Evolutionary conservation across 1,140 invertebrate species (phyloP).

Genomic region (Calliopsis andreniformis): DNA sequence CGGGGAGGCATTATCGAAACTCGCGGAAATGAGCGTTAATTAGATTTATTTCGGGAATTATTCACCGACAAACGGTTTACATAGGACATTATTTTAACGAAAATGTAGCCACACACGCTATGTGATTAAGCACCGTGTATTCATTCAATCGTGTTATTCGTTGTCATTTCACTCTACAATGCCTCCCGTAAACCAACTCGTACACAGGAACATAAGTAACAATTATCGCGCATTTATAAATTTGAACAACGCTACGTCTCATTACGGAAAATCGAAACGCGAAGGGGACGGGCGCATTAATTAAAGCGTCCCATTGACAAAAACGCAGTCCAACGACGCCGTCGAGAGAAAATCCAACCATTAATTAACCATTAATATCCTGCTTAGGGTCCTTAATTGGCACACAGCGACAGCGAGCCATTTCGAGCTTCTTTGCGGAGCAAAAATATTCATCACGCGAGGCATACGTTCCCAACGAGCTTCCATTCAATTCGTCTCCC

Average conservation of each 20-base stretch:
- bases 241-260: conserved; percentile 10
- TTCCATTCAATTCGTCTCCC: not conserved
- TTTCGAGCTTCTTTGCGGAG: too few species aligned
- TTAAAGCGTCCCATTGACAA: conserved; percentile 5
- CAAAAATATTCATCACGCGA: conserved; percentile 6
- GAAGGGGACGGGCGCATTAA: too few species aligned
- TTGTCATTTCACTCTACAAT: conserved; percentile 8
- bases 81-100: conserved; percentile 13
- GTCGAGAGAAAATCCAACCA: not conserved
- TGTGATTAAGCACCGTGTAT: conserved; percentile 8
- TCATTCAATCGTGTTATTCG: not conserved
- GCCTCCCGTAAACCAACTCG: not conserved
- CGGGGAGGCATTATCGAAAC: too few species aligned
- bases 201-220: not conserved
- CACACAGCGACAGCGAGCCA: too few species aligned
- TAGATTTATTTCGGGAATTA: not conserved
- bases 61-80: not conserved
- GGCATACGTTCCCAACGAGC: not conserved
- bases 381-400: too few species aligned
- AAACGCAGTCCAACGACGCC: not conserved
- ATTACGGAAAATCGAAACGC: conserved; percentile 1
- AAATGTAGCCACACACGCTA: not conserved
- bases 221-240: conserved; percentile 5
- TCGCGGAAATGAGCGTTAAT: not conserved
- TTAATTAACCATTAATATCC: not conserved